Evolutionary conservation across 2,797 vertebrate species (phyloP).

Genomic region (Dallia pectoralis): DNA sequence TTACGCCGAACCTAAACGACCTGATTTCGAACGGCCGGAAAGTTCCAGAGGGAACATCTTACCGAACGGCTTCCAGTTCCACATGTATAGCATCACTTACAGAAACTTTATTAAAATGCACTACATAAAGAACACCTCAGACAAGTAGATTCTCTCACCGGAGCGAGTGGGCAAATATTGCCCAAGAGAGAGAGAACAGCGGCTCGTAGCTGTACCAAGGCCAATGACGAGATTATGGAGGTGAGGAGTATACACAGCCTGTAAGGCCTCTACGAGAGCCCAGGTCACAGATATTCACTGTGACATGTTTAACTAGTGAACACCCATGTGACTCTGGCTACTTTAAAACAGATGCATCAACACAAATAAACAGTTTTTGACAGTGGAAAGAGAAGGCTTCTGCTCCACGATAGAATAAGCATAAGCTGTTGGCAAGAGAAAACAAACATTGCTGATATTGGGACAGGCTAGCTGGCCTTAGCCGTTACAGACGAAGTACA

Average conservation of each 20-base stretch:
- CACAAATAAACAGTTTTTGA: slow-evolving; percentile 43
- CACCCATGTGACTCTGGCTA: slow-evolving; percentile 38
- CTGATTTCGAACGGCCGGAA: slow-evolving; percentile 79
- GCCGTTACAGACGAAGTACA: slow-evolving; percentile 9
- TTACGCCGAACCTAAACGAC: slow-evolving; percentile 73
- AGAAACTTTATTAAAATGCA: background rate
- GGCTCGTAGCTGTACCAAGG: slow-evolving; percentile 86
- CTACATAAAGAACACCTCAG: background rate
- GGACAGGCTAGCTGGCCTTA: slow-evolving; percentile 35
- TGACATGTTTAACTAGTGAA: slow-evolving; percentile 71
- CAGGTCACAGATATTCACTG: slow-evolving; percentile 74
- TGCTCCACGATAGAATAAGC: background rate
- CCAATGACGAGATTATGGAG: slow-evolving; percentile 79
- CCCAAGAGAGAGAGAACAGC: slow-evolving; percentile 84
- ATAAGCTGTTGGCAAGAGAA: background rate
- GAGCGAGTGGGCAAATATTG: slow-evolving; percentile 90
- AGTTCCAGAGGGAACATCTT: slow-evolving; percentile 64
- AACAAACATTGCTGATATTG: slow-evolving; percentile 55
- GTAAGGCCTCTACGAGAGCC: slow-evolving; percentile 58
- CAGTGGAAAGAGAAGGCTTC: slow-evolving; percentile 61
- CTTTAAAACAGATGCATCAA: slow-evolving; percentile 34
- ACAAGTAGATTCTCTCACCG: slow-evolving; percentile 59
- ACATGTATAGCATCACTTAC: background rate
- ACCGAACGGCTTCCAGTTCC: background rate
- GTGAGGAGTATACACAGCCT: slow-evolving; percentile 71